phyloP scores from a whole-genome alignment of 2,888 invertebrate genomes.

The Zaprionus lineosus region DNA sequence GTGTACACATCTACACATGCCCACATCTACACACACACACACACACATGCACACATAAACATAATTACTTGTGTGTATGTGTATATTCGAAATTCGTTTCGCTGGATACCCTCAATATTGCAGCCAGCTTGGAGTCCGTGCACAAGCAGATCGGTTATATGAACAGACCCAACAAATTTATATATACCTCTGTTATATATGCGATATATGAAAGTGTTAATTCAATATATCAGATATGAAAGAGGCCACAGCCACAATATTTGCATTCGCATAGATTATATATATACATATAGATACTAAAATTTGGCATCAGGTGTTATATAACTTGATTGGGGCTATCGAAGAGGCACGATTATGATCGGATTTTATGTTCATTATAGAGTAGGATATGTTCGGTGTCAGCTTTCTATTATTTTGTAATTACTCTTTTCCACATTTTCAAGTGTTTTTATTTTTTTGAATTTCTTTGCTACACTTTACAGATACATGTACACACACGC shows the following conservation, averaged over 20 bases:
- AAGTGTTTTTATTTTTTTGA: slow-evolving; percentile 6
- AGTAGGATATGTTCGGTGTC: slow-evolving; percentile 3
- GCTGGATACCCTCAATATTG: not conserved
- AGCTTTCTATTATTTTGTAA: slow-evolving; percentile 45
- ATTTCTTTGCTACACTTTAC: slow-evolving; percentile 37
- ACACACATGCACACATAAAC: not conserved
- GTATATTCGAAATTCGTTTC: not conserved
- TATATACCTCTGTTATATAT: too few relatives aligned
- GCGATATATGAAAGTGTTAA: too few relatives aligned
- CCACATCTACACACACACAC: not conserved
- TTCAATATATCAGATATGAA: too few relatives aligned
- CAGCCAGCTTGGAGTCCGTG: not conserved
- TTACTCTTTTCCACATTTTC: slow-evolving; percentile 42
- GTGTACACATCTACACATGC: slow-evolving; percentile 1
- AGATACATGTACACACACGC: not conserved
- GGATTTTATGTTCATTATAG: slow-evolving; percentile 1
- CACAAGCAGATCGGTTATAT: not conserved
- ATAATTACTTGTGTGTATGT: not conserved
- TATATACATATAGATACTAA: too few relatives aligned
- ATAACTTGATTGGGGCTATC: not conserved
- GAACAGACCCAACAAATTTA: slow-evolving; percentile 6
- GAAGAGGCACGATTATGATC: not conserved
- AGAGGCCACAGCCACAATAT: too few relatives aligned
- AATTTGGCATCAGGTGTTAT: too few relatives aligned
- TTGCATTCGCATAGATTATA: too few relatives aligned